Conservation (phyloP, 2,888 invertebrate species). For the Rotaria socialis region DNA sequence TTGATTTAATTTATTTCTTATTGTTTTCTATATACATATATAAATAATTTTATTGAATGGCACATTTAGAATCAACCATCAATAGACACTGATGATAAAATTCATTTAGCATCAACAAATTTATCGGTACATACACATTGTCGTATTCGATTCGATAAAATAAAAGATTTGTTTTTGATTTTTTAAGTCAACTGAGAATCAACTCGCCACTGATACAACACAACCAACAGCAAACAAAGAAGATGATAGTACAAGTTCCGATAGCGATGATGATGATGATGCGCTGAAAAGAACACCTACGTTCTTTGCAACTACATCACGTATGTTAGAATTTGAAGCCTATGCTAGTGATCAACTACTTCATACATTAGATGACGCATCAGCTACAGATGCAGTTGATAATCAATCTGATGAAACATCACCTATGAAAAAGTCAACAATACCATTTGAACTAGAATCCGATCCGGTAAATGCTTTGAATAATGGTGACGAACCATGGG, state of each 20-base stretch:
- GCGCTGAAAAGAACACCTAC: too few relatives aligned
- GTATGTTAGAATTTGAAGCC: neutral
- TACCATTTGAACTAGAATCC: neutral
- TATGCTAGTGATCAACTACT: neutral
- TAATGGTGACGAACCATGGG: constrained; percentile 1
- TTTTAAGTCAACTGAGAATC: neutral
- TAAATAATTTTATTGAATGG: neutral
- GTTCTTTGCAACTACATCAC: neutral
- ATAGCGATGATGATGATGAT: neutral
- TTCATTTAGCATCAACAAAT: neutral
- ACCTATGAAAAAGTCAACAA: neutral
- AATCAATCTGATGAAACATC: neutral
- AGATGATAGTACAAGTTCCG: neutral
- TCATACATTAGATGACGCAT: neutral
- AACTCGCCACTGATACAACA: neutral
- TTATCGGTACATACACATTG: neutral
- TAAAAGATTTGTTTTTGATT: neutral
- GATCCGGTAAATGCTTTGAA: neutral
- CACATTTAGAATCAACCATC: neutral
- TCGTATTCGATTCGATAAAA: neutral
- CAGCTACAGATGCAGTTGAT: neutral
- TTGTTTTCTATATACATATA: neutral
- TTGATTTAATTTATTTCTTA: neutral
- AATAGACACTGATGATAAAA: neutral
- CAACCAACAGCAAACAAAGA: neutral